Conservation (phyloP, 2,888 invertebrate genomes). For the Athetis lepigone region DNA sequence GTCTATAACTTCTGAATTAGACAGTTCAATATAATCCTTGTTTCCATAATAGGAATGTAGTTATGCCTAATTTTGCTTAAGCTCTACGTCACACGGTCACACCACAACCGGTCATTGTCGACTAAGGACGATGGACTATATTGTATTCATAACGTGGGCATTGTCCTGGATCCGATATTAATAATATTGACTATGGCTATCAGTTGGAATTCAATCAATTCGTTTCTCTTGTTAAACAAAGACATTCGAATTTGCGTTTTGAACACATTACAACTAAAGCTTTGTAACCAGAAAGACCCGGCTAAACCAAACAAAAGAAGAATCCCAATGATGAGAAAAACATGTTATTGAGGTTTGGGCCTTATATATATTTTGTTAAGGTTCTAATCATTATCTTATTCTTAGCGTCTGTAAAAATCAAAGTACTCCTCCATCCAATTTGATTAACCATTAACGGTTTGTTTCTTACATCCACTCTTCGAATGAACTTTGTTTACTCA, state of each 20-base stretch:
- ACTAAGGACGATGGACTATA: slow-evolving; percentile 49
- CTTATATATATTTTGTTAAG: no score
- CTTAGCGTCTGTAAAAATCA: no score
- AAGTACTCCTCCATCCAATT: neutral
- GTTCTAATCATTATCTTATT: no score
- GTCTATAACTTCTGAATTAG: neutral
- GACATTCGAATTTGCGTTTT: no score
- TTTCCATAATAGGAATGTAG: slow-evolving; percentile 27
- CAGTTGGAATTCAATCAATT: slow-evolving; percentile 12
- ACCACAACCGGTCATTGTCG: slow-evolving; percentile 44
- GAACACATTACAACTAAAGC: no score
- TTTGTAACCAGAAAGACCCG: no score
- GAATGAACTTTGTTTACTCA: slow-evolving; percentile 14
- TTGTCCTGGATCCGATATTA: slow-evolving; percentile 52
- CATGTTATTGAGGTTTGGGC: no score
- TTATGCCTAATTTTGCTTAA: slow-evolving; percentile 29
- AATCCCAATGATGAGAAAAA: no score
- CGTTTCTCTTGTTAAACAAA: slow-evolving; percentile 15
- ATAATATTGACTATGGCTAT: slow-evolving; percentile 25
- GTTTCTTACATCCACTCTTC: neutral
- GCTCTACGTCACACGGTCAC: slow-evolving; percentile 50
- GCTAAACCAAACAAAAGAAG: no score
- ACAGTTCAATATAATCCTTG: slow-evolving; percentile 6
- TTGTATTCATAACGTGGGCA: slow-evolving; percentile 65
- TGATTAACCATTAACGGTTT: neutral